Conservation (phyloP, 2,888 invertebrate genomes). For the Callimorpha dominula region DNA sequence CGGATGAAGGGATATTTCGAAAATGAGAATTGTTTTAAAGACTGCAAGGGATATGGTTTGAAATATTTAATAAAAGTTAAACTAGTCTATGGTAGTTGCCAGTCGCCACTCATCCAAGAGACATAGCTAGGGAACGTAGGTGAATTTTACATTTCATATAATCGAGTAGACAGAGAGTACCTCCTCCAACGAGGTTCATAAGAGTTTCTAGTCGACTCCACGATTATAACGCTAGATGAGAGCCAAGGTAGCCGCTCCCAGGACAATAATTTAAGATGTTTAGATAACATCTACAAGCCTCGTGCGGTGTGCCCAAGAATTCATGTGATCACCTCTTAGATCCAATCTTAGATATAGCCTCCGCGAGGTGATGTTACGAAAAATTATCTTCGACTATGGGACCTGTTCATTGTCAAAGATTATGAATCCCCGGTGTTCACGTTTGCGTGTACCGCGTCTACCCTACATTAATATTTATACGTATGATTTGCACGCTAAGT, state of each 20-base stretch:
- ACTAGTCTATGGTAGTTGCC: background rate
- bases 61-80: background rate
- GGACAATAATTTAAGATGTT: conserved; percentile 86
- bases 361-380: conserved; percentile 79
- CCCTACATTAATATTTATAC: conserved; percentile 62
- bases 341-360: conserved; percentile 82
- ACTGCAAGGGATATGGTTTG: background rate
- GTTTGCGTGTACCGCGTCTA: conserved; percentile 53
- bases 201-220: conserved; percentile 61
- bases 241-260: conserved; percentile 72
- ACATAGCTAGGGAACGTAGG: background rate
- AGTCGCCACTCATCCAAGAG: background rate
- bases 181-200: conserved; percentile 66
- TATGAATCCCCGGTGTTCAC: conserved; percentile 65
- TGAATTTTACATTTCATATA: conserved; percentile 26
- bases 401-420: conserved; percentile 75
- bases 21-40: too few relatives aligned
- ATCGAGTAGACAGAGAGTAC: conserved; percentile 44
- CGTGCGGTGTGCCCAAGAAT: conserved; percentile 81
- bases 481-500: conserved; percentile 45
- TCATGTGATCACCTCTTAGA: conserved; percentile 83
- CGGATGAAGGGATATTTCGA: background rate
- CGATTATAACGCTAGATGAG: conserved; percentile 75
- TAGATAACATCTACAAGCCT: conserved; percentile 84
- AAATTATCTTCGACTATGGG: conserved; percentile 74